These are phyloP conservation scores for Andrena bicolor DNA, from an alignment of 2,888 invertebrate species.

Conservation along the genomic window DNA sequence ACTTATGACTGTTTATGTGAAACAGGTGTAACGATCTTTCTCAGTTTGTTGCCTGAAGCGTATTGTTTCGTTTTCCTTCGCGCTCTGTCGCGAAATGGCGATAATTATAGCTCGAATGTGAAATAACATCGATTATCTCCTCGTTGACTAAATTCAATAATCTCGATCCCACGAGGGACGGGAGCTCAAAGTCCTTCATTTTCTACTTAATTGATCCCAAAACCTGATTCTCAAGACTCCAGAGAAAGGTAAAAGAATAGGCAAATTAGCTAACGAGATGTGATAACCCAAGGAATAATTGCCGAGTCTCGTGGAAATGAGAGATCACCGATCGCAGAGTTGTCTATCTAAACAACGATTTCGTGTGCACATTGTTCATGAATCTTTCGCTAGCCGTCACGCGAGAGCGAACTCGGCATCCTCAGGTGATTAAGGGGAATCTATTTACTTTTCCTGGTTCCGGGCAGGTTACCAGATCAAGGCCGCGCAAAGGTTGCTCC, in stretches of 20 bases:
- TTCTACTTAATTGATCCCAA: background rate
- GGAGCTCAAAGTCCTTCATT: too few relatives aligned
- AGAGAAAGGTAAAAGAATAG: background rate
- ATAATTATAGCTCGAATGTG: background rate
- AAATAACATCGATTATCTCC: background rate
- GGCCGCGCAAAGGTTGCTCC: slow-evolving; percentile 71
- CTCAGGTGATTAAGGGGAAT: slow-evolving; percentile 28
- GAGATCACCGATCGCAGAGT: background rate
- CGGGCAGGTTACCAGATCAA: slow-evolving; percentile 61
- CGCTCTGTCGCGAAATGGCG: background rate
- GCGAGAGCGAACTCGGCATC: slow-evolving; percentile 64
- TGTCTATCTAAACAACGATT: background rate
- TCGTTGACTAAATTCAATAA: too few relatives aligned
- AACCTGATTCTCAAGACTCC: slow-evolving; percentile 20
- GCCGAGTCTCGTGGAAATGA: background rate
- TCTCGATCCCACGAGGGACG: too few relatives aligned
- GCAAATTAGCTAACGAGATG: background rate
- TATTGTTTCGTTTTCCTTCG: background rate
- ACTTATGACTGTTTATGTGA: slow-evolving; percentile 29
- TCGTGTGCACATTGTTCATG: slow-evolving; percentile 6
- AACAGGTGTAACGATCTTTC: slow-evolving; percentile 9
- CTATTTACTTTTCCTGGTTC: slow-evolving; percentile 71
- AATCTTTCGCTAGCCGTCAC: slow-evolving; percentile 32
- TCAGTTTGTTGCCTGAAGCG: slow-evolving; percentile 2
- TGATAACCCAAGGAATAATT: background rate